Evolutionary conservation across 2,888 invertebrate species (phyloP).

Genomic region (Rhamphomyia laevipes): DNA sequence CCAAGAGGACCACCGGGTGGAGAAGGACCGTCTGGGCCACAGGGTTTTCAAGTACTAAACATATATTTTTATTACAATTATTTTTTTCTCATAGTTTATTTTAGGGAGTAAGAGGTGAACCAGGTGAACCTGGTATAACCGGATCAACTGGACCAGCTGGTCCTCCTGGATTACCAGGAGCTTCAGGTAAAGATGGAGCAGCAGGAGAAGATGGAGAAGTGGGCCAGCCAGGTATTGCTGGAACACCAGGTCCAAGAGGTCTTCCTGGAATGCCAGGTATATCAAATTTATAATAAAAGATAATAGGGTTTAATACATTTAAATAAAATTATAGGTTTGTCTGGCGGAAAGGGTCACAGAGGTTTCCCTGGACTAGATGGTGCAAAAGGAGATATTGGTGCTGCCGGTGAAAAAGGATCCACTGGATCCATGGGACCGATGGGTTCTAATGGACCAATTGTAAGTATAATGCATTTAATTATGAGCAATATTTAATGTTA

Average conservation of each 20-base stretch:
- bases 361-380: slow-evolving; percentile 73
- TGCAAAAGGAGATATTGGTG: slow-evolving; percentile 68
- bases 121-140: slow-evolving; percentile 61
- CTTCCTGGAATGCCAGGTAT: slow-evolving; percentile 57
- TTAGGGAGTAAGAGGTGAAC: slow-evolving; percentile 58
- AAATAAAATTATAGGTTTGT: slow-evolving; percentile 62
- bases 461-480: slow-evolving; percentile 12
- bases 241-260: slow-evolving; percentile 64
- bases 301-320: slow-evolving; percentile 58
- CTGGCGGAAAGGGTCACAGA: slow-evolving; percentile 72
- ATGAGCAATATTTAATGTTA: neutral
- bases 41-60: slow-evolving; percentile 56
- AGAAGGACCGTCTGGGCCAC: slow-evolving; percentile 50
- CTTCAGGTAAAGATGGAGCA: slow-evolving; percentile 63
- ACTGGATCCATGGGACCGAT: slow-evolving; percentile 57
- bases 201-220: slow-evolving; percentile 71
- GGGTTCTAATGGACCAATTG: slow-evolving; percentile 51
- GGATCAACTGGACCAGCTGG: slow-evolving; percentile 63
- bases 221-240: slow-evolving; percentile 58
- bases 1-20: slow-evolving; percentile 66
- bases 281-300: slow-evolving; percentile 39
- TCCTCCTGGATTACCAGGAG: slow-evolving; percentile 55
- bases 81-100: neutral
- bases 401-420: slow-evolving; percentile 62
- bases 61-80: neutral